Conservation (phyloP, 1,140 invertebrate genomes). For the Aleiodes sp. region DNA sequence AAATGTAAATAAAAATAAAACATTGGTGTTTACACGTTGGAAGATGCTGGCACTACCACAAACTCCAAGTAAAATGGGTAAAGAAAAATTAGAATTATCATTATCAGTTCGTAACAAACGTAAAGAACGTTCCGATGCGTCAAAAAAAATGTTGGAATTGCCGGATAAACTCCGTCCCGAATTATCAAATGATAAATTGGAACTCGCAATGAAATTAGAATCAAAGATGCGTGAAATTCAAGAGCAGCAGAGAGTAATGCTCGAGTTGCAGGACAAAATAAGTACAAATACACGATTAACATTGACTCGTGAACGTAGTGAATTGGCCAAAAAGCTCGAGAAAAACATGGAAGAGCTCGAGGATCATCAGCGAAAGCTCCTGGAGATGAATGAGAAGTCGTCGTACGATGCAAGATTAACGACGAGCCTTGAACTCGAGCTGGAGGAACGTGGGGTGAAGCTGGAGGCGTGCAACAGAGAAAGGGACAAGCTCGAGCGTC, state of each 20-base stretch:
- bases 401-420: slow-evolving; percentile 52
- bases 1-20: background rate
- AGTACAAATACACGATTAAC: slow-evolving; percentile 47
- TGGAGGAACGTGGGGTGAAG: slow-evolving; percentile 63
- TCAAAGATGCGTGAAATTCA: slow-evolving; percentile 63
- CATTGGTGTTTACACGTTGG: slow-evolving; percentile 29
- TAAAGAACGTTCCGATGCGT: slow-evolving; percentile 63
- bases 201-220: slow-evolving; percentile 51
- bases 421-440: slow-evolving; percentile 59
- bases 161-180: slow-evolving; percentile 39
- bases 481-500: slow-evolving; percentile 66
- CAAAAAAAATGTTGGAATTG: slow-evolving; percentile 59
- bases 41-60: slow-evolving; percentile 30
- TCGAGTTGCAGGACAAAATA: slow-evolving; percentile 47
- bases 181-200: slow-evolving; percentile 36
- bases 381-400: slow-evolving; percentile 60
- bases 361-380: slow-evolving; percentile 67
- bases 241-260: slow-evolving; percentile 62
- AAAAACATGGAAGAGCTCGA: slow-evolving; percentile 67
- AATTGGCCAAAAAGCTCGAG: slow-evolving; percentile 55
- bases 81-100: slow-evolving; percentile 52
- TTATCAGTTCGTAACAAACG: slow-evolving; percentile 54
- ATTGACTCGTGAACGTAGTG: slow-evolving; percentile 36
- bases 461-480: slow-evolving; percentile 63
- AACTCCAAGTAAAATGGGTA: slow-evolving; percentile 34